Percentiles rank a stretch among this genome's conserved stretches.
Evolutionary conservation across 2,113 vertebrate species (phyloP).

Genomic region (Lycocorax pyrrhopterus): DNA sequence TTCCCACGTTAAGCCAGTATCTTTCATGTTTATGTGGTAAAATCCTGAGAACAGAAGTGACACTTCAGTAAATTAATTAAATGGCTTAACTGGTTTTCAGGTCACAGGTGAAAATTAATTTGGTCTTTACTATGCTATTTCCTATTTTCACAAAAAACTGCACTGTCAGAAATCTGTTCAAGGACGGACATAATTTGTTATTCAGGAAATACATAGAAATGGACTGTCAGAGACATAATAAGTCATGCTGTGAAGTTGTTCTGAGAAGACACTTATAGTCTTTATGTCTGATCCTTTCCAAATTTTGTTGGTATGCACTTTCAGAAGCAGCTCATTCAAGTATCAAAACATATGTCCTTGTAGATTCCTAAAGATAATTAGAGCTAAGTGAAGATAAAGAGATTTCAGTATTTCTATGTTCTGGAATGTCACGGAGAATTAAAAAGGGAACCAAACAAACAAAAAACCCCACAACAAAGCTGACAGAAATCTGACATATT

Average conservation of each 20-base stretch:
- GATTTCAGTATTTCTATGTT: not conserved
- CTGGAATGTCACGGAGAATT: not conserved
- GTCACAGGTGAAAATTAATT: not conserved
- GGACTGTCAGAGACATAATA: not conserved
- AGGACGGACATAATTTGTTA: not conserved
- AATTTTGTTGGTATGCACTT: not conserved
- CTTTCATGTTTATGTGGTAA: not conserved
- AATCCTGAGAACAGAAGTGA: not conserved
- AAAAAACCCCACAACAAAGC: fast-evolving
- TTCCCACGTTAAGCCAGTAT: not conserved
- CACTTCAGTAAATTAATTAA: not conserved
- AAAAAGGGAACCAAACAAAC: not conserved
- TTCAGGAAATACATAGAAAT: not conserved
- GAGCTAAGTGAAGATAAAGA: not conserved
- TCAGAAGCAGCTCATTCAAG: not conserved
- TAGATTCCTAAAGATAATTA: not conserved
- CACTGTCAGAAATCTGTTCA: not conserved
- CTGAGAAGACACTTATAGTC: not conserved
- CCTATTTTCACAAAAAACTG: not conserved
- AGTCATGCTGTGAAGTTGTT: not conserved
- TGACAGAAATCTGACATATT: not conserved
- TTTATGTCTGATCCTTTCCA: not conserved
- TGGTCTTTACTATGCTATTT: not conserved
- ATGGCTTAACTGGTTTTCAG: not conserved
- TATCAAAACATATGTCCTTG: not conserved